Evolutionary conservation across 2,888 invertebrate species (phyloP), one percentile per base, ranked within the genome.

Genomic region (Graphium colonna): DNA sequence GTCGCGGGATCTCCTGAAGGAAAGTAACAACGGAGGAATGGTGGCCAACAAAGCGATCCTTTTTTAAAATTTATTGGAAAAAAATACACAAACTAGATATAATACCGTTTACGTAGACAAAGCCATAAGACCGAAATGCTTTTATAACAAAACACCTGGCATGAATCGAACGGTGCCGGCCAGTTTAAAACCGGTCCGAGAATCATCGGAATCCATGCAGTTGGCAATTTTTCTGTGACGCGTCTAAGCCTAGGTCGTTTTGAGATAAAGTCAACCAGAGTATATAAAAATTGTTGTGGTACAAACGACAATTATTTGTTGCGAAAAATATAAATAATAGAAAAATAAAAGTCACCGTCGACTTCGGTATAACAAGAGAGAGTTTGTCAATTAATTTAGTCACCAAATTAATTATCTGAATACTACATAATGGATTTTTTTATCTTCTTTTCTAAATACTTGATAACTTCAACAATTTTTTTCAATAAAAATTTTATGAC

Each of bases 151-250:
- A 36, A n/a, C 36, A 33, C 10, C 33, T 33, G 33, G 33, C n/a
- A 36, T 36, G 5, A 36, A 36, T 36, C n/a, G 36, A 36, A 36
- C 36, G n/a, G 13, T 36, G 36, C n/a, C 36, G 12, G n/a, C 9
- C 12, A 4, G 4, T 36, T 12, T 26, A 53, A 55, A 56, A 52
- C 60, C 55, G 51, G 57, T 55, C 58, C 50, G 54, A 51, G 56
- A 51, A 9, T 10, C 13, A 36, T n/a, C 36, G 36, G 36, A 36
- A 36, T 36, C 36, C 12, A 36, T 36, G 36, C 36, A 36, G n/a
- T 36, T 36, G 36, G 36, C 36, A 9, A 36, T 36, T 36, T 36
- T 36, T 36, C 5, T 36, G 12, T 12, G 36, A 9, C 31, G 31
- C 31, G 31, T 31, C 5, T 7, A 31, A 5, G 10, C 36, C 36